Evolutionary conservation across 2,113 vertebrate species (phyloP).

Genomic region (Danionella cerebrum): DNA sequence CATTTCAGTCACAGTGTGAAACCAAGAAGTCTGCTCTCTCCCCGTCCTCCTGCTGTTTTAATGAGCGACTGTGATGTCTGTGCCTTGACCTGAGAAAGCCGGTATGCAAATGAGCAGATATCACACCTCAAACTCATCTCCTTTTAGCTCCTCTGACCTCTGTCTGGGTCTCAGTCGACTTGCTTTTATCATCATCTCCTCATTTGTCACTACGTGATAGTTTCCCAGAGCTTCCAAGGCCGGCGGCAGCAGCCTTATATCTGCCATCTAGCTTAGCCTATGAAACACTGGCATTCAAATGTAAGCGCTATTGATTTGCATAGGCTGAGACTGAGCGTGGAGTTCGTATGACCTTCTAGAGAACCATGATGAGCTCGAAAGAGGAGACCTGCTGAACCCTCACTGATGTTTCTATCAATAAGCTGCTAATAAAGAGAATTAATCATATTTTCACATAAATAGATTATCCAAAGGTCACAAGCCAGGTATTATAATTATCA

Average conservation of each 20-base stretch:
- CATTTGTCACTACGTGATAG: background rate
- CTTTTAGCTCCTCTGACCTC: conserved; percentile 6
- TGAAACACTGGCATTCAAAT: conserved; percentile 16
- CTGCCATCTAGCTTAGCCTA: background rate
- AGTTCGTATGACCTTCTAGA: background rate
- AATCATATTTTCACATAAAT: too few species aligned
- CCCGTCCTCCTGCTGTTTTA: background rate
- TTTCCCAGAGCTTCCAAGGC: background rate
- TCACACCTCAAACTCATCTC: background rate
- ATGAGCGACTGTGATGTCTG: background rate
- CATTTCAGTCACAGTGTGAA: too few species aligned
- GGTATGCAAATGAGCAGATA: background rate
- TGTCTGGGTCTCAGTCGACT: background rate
- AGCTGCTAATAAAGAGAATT: too few species aligned
- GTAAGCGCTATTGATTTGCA: conserved; percentile 2
- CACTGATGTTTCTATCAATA: too few species aligned
- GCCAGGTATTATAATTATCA: too few species aligned
- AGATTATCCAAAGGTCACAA: too few species aligned
- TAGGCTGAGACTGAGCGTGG: background rate
- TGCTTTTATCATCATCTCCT: background rate
- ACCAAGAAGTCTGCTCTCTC: background rate
- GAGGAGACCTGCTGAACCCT: too few species aligned
- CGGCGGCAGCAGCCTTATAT: background rate
- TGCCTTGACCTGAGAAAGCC: background rate
- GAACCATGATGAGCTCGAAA: background rate